phyloP scores from a whole-genome alignment of 2,888 invertebrate genomes.

The Sinohyriopsis cumingii region DNA sequence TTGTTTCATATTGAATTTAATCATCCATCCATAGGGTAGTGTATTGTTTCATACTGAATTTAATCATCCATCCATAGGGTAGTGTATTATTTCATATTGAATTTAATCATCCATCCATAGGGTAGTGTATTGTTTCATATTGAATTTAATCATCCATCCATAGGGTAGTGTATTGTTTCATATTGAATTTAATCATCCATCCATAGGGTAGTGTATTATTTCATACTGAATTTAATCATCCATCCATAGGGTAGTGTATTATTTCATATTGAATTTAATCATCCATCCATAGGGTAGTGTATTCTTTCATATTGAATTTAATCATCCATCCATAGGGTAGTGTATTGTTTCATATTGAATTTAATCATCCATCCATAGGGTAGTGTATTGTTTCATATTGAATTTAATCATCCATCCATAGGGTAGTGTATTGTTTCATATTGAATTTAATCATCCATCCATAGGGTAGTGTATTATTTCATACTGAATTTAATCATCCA shows the following conservation, averaged over 20 bases:
- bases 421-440: constrained; percentile 73
- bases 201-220: constrained; percentile 77
- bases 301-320: no score
- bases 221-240: constrained; percentile 75
- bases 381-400: constrained; percentile 62
- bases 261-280: constrained; percentile 65
- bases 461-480: constrained; percentile 76
- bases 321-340: constrained; percentile 85
- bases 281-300: constrained; percentile 83
- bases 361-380: constrained; percentile 83
- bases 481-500: constrained; percentile 76
- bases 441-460: constrained; percentile 79
- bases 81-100: constrained; percentile 26
- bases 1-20: no score
- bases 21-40: constrained; percentile 85
- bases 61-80: constrained; percentile 85
- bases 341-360: no score
- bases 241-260: constrained; percentile 80
- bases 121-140: constrained; percentile 72
- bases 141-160: constrained; percentile 79
- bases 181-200: constrained; percentile 77
- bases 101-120: constrained; percentile 82
- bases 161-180: constrained; percentile 75
- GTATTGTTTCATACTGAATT: no score
- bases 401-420: constrained; percentile 81